Evolutionary conservation across 2,113 vertebrate species (phyloP), one percentile per base, ranked within the genome.

Genomic region (Picathartes gymnocephalus): DNA sequence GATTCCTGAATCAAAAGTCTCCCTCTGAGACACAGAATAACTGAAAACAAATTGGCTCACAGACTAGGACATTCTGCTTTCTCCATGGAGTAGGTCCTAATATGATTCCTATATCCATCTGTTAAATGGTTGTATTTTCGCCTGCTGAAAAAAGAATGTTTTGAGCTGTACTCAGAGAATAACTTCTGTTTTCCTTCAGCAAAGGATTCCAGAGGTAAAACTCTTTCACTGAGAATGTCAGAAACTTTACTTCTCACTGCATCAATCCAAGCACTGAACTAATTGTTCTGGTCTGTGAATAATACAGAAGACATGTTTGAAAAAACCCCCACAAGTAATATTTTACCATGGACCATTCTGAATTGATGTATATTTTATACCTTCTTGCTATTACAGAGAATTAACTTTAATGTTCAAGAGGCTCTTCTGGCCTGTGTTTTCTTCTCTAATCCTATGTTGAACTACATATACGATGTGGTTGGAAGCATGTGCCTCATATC

Each of bases 51-150:
- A 93, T 65, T 93, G 89, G 66, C 42, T 76, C 0, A 0, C 58
- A 91, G 81, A 82, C 28, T 27, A 90, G 62, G 87, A 51, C 50
- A 69, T 69, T 65, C 30, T 82, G 48, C 61, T 79, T 91, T 77
- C 73, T 95, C 42, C 58, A 40, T 42, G 20, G 39, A 82, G 50
- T 80, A 95, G 91, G 85, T 86, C 70, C 54, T 90, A 50, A 90
- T 87, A 71, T 47, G 35, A 24, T 80, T 87, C 45, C 70, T 73
- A 37, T 56, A 90, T 62, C 42, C 74, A 79, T 91, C 58, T 95
- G 58, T 69, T 90, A 85, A 80, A 91, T 21, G 4, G 13, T 71
- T 95, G 33, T 42, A 57, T 39, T 85, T 95, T 95, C 90, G 70
- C 39, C 66, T 85, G 37, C 33, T 87, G 50, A 79, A 85, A 50